Evolutionary conservation across 1,140 invertebrate species (phyloP).

Genomic region (Ceratina australensis): DNA sequence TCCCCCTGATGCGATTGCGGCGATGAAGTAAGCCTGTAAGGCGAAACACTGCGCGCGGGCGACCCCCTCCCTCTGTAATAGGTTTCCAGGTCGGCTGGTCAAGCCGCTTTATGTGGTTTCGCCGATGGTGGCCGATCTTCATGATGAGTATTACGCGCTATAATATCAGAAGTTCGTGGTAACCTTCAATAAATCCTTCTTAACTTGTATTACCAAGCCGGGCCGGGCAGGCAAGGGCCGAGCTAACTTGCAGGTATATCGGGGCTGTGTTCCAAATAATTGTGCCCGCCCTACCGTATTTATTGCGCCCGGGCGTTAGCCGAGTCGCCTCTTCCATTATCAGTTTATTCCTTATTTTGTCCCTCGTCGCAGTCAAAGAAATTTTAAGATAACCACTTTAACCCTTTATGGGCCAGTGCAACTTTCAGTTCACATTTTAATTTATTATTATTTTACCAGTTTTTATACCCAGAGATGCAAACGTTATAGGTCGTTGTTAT

Average conservation of each 20-base stretch:
- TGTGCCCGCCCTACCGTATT: background rate
- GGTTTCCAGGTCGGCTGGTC: slow-evolving; percentile 56
- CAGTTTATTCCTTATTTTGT: background rate
- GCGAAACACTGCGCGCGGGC: slow-evolving; percentile 58
- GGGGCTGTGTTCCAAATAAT: slow-evolving; percentile 1
- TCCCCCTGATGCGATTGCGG: slow-evolving; percentile 63
- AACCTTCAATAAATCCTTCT: slow-evolving; percentile 44
- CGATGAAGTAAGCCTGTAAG: slow-evolving; percentile 65
- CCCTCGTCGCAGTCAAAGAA: too few relatives aligned
- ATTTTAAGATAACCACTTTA: too few relatives aligned
- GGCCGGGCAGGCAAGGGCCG: too few relatives aligned
- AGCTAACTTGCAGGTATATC: background rate
- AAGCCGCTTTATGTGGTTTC: slow-evolving; percentile 52
- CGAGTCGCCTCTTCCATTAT: background rate
- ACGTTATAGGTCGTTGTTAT: too few relatives aligned
- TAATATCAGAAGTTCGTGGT: slow-evolving; percentile 35
- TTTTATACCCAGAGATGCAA: too few relatives aligned
- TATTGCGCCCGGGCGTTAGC: background rate
- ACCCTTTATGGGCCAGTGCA: too few relatives aligned
- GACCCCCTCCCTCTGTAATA: slow-evolving; percentile 54
- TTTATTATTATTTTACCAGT: too few relatives aligned
- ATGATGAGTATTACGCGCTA: slow-evolving; percentile 32
- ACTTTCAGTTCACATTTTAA: too few relatives aligned
- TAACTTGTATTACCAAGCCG: slow-evolving; percentile 12
- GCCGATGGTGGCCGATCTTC: slow-evolving; percentile 33